These are phyloP conservation scores for Podarcis muralis DNA, from an alignment of 2,113 vertebrate species.

Conservation along the genomic window DNA sequence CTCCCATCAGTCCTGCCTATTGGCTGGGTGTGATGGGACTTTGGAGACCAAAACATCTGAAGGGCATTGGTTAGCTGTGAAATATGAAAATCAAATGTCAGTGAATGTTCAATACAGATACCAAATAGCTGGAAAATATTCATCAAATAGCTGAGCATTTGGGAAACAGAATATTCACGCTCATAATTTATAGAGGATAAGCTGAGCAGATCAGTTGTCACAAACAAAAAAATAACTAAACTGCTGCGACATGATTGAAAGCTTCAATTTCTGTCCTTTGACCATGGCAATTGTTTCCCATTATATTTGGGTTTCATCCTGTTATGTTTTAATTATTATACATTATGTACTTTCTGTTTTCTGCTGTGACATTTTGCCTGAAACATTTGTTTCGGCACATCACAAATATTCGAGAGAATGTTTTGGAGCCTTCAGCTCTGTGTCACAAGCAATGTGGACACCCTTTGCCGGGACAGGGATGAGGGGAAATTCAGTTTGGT, in stretches of 20 bases:
- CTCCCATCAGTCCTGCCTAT: too few species aligned
- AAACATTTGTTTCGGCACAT: not conserved
- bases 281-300: not conserved
- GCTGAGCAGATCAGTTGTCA: too few species aligned
- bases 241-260: not conserved
- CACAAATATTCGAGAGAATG: not conserved
- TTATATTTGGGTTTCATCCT: not conserved
- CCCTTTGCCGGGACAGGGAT: not conserved
- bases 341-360: not conserved
- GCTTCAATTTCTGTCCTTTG: not conserved
- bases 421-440: not conserved
- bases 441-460: not conserved
- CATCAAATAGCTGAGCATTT: not conserved
- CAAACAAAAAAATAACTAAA: not conserved
- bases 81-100: not conserved
- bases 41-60: too few species aligned
- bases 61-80: too few species aligned
- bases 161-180: not conserved
- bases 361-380: not conserved
- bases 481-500: too few species aligned
- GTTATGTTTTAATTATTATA: not conserved
- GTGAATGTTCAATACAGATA: not conserved
- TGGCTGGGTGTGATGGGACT: too few species aligned
- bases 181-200: too few species aligned
- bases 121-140: not conserved